Evolutionary conservation across 2,113 vertebrate species (phyloP).

Genomic region (Daphoenositta chrysoptera): DNA sequence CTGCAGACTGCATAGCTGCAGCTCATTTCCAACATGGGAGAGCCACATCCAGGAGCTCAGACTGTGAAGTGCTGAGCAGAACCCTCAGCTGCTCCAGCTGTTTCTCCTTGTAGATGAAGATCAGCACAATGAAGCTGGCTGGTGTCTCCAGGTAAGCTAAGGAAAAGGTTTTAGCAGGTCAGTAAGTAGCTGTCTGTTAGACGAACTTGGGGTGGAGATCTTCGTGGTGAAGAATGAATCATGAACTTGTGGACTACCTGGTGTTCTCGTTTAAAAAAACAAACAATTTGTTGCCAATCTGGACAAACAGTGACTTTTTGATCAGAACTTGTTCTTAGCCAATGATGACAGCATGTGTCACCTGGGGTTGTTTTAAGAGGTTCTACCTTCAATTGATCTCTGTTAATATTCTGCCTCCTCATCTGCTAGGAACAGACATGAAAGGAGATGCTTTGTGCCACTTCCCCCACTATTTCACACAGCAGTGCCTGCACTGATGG

Average conservation of each 20-base stretch:
- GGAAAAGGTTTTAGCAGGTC: background rate
- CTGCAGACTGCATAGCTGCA: background rate
- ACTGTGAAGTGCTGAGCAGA: conserved; percentile 40
- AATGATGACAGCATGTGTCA: background rate
- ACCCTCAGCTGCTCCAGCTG: conserved; percentile 47
- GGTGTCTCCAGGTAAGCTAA: conserved; percentile 66
- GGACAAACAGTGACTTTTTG: background rate
- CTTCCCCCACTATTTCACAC: background rate
- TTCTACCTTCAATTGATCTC: background rate
- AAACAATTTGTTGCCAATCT: background rate
- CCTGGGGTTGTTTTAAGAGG: background rate
- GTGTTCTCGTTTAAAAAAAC: conserved; percentile 2
- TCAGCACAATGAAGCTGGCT: conserved; percentile 70
- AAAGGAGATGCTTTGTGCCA: background rate
- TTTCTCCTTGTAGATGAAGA: conserved; percentile 65
- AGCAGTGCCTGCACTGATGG: background rate
- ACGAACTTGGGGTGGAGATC: background rate
- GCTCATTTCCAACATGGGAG: background rate
- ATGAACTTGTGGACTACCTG: background rate
- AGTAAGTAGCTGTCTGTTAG: background rate
- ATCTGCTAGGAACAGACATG: background rate
- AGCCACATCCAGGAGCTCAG: background rate
- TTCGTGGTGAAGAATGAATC: background rate
- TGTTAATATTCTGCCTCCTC: background rate
- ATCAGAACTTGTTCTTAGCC: background rate